Evolutionary conservation across 1,140 invertebrate species (phyloP).

Genomic region (Drosophila azteca): DNA sequence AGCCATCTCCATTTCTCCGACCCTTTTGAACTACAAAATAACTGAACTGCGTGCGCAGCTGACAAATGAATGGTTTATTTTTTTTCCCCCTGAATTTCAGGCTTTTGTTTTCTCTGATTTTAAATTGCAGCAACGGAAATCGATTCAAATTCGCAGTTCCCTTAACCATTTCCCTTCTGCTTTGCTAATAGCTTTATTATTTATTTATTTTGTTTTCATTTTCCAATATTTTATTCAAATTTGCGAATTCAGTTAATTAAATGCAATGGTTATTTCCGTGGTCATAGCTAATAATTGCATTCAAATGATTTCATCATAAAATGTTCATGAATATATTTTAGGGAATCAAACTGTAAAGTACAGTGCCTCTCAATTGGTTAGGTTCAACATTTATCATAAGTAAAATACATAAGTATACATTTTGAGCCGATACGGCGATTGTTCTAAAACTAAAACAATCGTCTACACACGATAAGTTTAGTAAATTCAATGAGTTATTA

Average conservation of each 20-base stretch:
- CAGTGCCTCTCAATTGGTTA: no score
- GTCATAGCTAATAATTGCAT: slow-evolving; percentile 36
- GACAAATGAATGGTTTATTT: slow-evolving; percentile 54
- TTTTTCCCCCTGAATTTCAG: slow-evolving; percentile 29
- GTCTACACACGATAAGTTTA: no score
- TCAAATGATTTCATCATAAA: slow-evolving; percentile 2
- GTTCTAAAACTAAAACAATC: no score
- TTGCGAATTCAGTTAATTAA: slow-evolving; percentile 42
- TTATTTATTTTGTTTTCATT: slow-evolving; percentile 3
- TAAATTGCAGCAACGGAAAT: slow-evolving; percentile 53
- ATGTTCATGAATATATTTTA: neutral
- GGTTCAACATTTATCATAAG: no score
- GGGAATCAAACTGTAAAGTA: no score
- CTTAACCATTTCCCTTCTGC: slow-evolving; percentile 13
- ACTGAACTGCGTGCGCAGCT: slow-evolving; percentile 22
- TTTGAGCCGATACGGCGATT: no score
- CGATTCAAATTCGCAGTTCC: slow-evolving; percentile 46
- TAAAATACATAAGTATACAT: no score
- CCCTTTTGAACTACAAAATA: slow-evolving; percentile 50
- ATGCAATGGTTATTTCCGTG: slow-evolving; percentile 41
- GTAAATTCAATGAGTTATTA: no score
- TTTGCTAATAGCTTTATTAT: slow-evolving; percentile 26
- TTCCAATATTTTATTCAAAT: neutral
- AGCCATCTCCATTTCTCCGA: slow-evolving; percentile 24
- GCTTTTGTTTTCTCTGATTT: slow-evolving; percentile 45